These are phyloP conservation scores for Xylophagus ater DNA, from an alignment of 2,888 invertebrate species.

Conservation along the genomic window DNA sequence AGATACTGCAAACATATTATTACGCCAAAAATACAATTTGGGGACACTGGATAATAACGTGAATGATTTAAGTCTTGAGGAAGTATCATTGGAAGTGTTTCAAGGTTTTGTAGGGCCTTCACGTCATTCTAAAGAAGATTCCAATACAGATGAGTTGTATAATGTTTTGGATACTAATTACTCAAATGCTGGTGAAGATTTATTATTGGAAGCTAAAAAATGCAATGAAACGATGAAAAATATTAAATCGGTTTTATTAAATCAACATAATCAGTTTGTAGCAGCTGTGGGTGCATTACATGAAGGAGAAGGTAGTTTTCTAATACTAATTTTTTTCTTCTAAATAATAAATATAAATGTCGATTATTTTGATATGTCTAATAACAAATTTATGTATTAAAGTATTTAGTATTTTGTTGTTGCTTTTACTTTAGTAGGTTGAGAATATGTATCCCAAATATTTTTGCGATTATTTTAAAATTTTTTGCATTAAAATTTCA, in stretches of 20 bases:
- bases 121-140: conserved; percentile 53
- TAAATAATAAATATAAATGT: conserved; percentile 12
- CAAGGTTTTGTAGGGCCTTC: conserved; percentile 54
- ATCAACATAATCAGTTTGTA: conserved; percentile 53
- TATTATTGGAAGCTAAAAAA: conserved; percentile 51
- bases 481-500: neutral
- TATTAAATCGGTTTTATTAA: conserved; percentile 49
- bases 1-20: conserved; percentile 47
- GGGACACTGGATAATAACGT: conserved; percentile 26
- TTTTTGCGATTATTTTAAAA: conserved; percentile 27
- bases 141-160: conserved; percentile 20
- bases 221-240: conserved; percentile 52
- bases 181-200: conserved; percentile 40
- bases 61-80: conserved; percentile 59
- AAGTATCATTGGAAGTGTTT: conserved; percentile 60
- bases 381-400: neutral
- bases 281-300: conserved; percentile 23
- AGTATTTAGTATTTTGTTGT: neutral
- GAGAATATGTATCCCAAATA: neutral
- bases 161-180: conserved; percentile 24
- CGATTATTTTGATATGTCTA: conserved; percentile 23
- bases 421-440: neutral
- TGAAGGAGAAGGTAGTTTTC: conserved; percentile 5
- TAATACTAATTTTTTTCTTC: no score
- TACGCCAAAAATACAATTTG: conserved; percentile 30